Evolutionary conservation across 35 echinoderm and acorn worm genomes (phyloP).

Genomic region (Holothuria glaberrima): DNA sequence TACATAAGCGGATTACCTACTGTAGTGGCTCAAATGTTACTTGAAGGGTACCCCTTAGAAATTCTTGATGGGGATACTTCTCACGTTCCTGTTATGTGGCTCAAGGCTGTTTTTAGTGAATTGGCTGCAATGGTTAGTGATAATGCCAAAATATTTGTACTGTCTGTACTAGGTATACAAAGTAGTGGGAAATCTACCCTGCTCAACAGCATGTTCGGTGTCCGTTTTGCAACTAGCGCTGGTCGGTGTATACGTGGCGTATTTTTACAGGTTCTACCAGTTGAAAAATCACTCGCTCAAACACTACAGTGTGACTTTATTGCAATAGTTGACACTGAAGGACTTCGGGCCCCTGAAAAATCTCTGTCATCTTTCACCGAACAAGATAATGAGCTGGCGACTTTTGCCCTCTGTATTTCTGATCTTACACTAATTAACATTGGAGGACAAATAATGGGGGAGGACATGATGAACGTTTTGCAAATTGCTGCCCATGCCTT

Average conservation of each 20-base stretch:
- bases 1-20: neutral
- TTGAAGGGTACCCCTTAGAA: slow-evolving; percentile 34
- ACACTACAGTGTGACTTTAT: slow-evolving; percentile 4
- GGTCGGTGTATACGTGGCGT: slow-evolving; percentile 40
- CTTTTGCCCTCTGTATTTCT: slow-evolving; percentile 34
- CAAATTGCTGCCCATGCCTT: slow-evolving; percentile 62
- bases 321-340: slow-evolving; percentile 55
- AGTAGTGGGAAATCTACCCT: slow-evolving; percentile 60
- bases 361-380: neutral
- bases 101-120: neutral
- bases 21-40: slow-evolving; percentile 11
- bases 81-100: slow-evolving; percentile 35
- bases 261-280: slow-evolving; percentile 15
- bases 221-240: slow-evolving; percentile 44
- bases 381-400: slow-evolving; percentile 56
- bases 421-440: slow-evolving; percentile 57
- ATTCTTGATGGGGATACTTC: slow-evolving; percentile 39
- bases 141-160: slow-evolving; percentile 3
- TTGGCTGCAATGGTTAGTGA: neutral
- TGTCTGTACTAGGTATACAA: slow-evolving; percentile 56
- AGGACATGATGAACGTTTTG: slow-evolving; percentile 47
- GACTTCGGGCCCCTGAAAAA: slow-evolving; percentile 46
- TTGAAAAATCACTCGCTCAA: neutral
- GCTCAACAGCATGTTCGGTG: slow-evolving; percentile 59
- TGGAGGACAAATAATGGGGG: slow-evolving; percentile 38